A percentile compares a stretch with the other conserved stretches of the same genome.
phyloP scores from a whole-genome alignment of 1,140 invertebrate species.

The Drosophila biarmipes region DNA sequence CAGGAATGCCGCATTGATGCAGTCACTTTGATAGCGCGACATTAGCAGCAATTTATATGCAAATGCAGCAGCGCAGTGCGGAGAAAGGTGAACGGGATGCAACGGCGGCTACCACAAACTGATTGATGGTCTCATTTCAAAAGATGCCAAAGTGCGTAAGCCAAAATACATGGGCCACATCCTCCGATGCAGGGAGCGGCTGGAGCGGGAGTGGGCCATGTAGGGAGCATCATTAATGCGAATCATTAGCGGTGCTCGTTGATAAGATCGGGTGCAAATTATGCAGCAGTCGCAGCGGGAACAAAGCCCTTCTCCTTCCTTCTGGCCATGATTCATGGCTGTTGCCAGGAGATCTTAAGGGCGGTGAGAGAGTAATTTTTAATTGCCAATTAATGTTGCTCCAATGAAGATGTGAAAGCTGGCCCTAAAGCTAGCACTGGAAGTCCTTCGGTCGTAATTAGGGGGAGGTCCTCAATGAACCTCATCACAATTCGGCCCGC shows the following conservation, averaged over 20 bases:
- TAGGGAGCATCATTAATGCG: conserved; percentile 77
- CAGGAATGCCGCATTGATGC: conserved; percentile 70
- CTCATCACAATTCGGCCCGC: neutral
- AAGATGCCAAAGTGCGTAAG: conserved; percentile 60
- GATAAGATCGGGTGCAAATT: conserved; percentile 82
- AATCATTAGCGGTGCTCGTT: conserved; percentile 76
- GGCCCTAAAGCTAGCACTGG: neutral
- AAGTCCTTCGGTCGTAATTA: conserved; percentile 15
- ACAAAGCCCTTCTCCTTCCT: conserved; percentile 21
- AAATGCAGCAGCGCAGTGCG: conserved; percentile 58
- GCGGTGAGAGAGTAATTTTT: conserved; percentile 74
- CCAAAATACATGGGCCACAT: neutral
- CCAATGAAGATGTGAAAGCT: conserved; percentile 67
- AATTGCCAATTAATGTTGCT: conserved; percentile 75
- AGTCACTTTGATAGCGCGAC: conserved; percentile 82
- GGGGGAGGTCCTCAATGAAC: neutral
- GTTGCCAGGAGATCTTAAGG: conserved; percentile 23
- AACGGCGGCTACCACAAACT: conserved; percentile 38
- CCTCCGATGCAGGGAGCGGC: neutral
- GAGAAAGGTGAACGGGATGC: conserved; percentile 14
- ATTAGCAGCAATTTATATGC: conserved; percentile 84
- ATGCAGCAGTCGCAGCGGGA: conserved; percentile 40
- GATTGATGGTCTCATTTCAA: conserved; percentile 77
- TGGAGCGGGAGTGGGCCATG: conserved; percentile 14
- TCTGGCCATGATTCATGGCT: conserved; percentile 51